phyloP scores from a whole-genome alignment of 2,888 invertebrate species.

The Monoplex corrugatus region DNA sequence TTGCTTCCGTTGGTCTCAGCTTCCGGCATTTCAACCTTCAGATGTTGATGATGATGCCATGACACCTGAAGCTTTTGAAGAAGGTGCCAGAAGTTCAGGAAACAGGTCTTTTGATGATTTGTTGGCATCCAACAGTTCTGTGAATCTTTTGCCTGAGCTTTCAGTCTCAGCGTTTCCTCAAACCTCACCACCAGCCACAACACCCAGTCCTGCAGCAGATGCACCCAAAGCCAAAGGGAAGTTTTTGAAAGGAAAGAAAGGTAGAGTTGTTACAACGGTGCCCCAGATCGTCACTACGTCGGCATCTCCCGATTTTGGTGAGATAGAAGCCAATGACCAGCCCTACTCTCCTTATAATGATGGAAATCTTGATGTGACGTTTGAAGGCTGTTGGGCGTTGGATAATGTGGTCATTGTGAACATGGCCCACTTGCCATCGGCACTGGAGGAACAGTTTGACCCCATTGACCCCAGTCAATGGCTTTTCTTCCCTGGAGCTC shows the following conservation, averaged over 20 bases:
- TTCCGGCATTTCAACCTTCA: neutral
- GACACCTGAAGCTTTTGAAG: neutral
- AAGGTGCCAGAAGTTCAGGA: neutral
- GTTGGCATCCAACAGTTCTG: too few relatives aligned
- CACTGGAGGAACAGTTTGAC: conserved; percentile 80
- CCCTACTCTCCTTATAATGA: too few relatives aligned
- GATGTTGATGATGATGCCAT: neutral
- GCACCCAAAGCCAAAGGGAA: conserved; percentile 28
- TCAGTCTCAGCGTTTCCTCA: neutral
- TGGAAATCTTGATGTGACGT: conserved; percentile 21
- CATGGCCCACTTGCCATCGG: conserved; percentile 72
- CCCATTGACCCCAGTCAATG: conserved; percentile 81
- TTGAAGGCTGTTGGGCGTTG: conserved; percentile 80
- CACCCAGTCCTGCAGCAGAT: neutral
- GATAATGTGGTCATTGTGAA: conserved; percentile 81
- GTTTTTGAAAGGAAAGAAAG: neutral
- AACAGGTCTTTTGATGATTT: too few relatives aligned
- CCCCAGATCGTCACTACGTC: too few relatives aligned
- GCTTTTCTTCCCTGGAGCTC: conserved; percentile 82
- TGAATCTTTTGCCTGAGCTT: neutral
- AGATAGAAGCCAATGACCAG: too few relatives aligned
- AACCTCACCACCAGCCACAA: neutral
- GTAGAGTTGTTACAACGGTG: too few relatives aligned
- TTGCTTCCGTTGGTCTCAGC: conserved; percentile 42
- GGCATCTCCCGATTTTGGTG: too few relatives aligned